These are phyloP conservation scores for Periophthalmus magnuspinnatus DNA, from an alignment of 2,797 vertebrate genomes.

Conservation along the genomic window DNA sequence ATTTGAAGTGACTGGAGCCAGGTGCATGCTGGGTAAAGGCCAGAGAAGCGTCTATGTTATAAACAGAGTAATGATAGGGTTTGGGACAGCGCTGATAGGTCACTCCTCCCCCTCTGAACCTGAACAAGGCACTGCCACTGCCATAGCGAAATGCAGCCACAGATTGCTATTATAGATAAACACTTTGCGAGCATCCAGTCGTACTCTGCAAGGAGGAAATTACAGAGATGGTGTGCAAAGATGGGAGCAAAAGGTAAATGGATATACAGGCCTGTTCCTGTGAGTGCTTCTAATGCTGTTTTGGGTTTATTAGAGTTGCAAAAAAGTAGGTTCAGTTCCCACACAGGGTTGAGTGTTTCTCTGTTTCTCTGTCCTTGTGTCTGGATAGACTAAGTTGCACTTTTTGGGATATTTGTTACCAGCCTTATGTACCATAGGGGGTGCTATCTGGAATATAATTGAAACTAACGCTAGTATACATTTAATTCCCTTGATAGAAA, in stretches of 20 bases:
- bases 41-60: conserved; percentile 34
- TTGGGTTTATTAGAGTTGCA: background rate
- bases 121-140: conserved; percentile 34
- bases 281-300: background rate
- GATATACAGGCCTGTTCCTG: conserved; percentile 15
- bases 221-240: conserved; percentile 62
- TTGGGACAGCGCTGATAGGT: conserved; percentile 26
- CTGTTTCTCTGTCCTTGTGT: background rate
- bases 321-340: background rate
- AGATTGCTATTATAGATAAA: conserved; percentile 81
- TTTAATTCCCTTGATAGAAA: too few species aligned
- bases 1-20: conserved; percentile 37
- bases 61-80: conserved; percentile 54
- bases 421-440: too few species aligned
- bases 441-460: too few species aligned
- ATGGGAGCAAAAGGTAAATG: conserved; percentile 45
- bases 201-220: conserved; percentile 59
- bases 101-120: conserved; percentile 35
- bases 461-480: too few species aligned
- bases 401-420: background rate
- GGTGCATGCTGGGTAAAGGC: conserved; percentile 13
- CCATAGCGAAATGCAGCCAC: conserved; percentile 54
- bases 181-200: conserved; percentile 54
- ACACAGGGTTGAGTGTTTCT: too few species aligned
- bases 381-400: background rate